A percentile compares a stretch with the other conserved stretches of the same genome.
These are phyloP conservation scores for Eilema sororculum DNA, from an alignment of 2,888 invertebrate species.

Conservation along the genomic window DNA sequence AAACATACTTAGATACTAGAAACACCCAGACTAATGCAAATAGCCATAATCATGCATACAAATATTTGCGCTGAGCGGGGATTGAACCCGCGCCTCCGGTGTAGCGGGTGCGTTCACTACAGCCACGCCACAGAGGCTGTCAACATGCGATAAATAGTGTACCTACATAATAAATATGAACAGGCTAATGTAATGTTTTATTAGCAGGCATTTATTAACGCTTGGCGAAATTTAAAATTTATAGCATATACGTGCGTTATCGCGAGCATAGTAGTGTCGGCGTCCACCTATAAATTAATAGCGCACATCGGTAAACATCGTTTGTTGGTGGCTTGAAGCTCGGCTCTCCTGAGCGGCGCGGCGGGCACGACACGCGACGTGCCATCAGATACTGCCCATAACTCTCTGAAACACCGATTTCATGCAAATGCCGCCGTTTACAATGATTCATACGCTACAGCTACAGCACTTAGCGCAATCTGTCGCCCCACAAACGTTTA, in stretches of 20 bases:
- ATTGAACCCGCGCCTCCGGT: no score
- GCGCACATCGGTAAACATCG: slow-evolving; percentile 13
- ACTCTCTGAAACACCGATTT: slow-evolving; percentile 60
- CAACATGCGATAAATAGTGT: not conserved
- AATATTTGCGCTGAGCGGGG: no score
- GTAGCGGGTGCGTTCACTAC: no score
- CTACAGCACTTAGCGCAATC: slow-evolving; percentile 38
- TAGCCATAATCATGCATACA: no score
- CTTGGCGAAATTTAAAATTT: not conserved
- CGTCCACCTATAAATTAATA: slow-evolving; percentile 9
- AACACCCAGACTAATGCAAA: no score
- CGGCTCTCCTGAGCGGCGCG: not conserved
- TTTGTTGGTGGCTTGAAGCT: not conserved
- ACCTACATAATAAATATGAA: not conserved
- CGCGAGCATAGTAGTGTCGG: not conserved
- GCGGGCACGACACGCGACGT: not conserved
- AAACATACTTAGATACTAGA: no score
- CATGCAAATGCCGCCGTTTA: slow-evolving; percentile 58
- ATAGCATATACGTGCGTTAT: slow-evolving; percentile 9
- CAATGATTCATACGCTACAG: slow-evolving; percentile 42
- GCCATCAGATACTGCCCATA: slow-evolving; percentile 42
- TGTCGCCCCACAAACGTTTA: slow-evolving; percentile 28
- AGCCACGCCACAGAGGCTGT: no score
- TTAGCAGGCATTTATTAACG: not conserved
- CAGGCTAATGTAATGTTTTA: not conserved